These are phyloP conservation scores for Amblyopsis hoosieri DNA, from an alignment of 2,797 vertebrate genomes.

Conservation along the genomic window DNA sequence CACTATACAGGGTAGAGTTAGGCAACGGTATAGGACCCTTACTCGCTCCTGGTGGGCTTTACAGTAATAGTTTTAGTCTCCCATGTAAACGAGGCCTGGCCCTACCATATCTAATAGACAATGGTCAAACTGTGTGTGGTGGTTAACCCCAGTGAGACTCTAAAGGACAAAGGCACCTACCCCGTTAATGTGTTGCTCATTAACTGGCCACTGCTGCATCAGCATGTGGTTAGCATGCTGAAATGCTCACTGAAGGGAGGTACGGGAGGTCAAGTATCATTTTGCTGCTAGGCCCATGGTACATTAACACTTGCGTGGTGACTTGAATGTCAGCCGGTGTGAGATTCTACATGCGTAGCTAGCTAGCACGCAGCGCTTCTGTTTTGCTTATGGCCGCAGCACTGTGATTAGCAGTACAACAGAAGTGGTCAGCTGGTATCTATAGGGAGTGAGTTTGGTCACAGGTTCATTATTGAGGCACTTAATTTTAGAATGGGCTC, in stretches of 20 bases:
- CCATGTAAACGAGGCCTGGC: constrained; percentile 46
- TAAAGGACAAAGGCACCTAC: constrained; percentile 50
- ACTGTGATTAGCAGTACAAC: no score
- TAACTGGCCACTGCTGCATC: constrained; percentile 36
- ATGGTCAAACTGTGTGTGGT: constrained; percentile 24
- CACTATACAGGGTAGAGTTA: no score
- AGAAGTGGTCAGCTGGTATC: constrained; percentile 12
- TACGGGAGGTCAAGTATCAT: not conserved
- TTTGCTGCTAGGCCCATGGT: not conserved
- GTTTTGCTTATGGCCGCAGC: constrained; percentile 12
- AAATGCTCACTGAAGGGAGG: not conserved
- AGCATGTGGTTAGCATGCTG: constrained; percentile 7
- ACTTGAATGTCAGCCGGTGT: not conserved
- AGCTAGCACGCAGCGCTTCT: no score
- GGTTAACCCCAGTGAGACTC: constrained; percentile 44
- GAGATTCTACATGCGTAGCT: not conserved
- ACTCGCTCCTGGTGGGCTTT: constrained; percentile 17
- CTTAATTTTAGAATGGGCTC: constrained; percentile 43
- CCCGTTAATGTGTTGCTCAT: constrained; percentile 48
- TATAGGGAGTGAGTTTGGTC: constrained; percentile 23
- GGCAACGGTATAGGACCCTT: constrained; percentile 9
- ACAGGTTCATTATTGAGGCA: constrained; percentile 15
- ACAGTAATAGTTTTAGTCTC: constrained; percentile 15
- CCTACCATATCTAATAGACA: constrained; percentile 23
- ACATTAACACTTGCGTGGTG: not conserved